Evolutionary conservation across 2,797 vertebrate genomes (phyloP).

Genomic region (Diceros bicornis): DNA sequence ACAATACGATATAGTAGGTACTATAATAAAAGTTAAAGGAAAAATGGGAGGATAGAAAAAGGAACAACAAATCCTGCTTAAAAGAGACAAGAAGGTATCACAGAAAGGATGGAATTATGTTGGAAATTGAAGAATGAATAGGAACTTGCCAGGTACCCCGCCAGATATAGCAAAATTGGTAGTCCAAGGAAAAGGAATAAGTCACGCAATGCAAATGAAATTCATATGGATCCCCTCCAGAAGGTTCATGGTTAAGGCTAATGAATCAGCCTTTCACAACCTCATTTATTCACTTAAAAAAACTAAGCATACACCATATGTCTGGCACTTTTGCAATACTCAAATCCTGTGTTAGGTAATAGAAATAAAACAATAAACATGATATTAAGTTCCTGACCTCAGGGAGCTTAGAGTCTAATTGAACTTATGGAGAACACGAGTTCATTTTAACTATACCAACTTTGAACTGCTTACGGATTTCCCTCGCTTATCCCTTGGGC

Average conservation of each 20-base stretch:
- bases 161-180: slow-evolving; percentile 39
- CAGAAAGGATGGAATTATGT: slow-evolving; percentile 54
- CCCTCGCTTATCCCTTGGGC: neutral
- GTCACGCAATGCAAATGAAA: slow-evolving; percentile 40
- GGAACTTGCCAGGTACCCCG: slow-evolving; percentile 50
- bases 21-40: slow-evolving; percentile 9
- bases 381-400: slow-evolving; percentile 31
- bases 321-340: neutral
- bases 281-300: slow-evolving; percentile 23
- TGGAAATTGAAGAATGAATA: slow-evolving; percentile 59
- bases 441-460: slow-evolving; percentile 43
- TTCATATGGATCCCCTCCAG: neutral
- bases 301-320: neutral
- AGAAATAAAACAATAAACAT: slow-evolving; percentile 58
- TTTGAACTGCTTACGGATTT: slow-evolving; percentile 51
- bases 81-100: slow-evolving; percentile 36
- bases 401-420: slow-evolving; percentile 43
- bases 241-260: slow-evolving; percentile 61
- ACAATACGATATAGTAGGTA: neutral
- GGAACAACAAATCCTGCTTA: slow-evolving; percentile 17
- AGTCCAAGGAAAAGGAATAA: slow-evolving; percentile 33
- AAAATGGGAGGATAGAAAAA: neutral
- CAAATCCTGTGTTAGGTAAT: neutral
- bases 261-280: slow-evolving; percentile 39
- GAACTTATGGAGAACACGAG: neutral